Evolutionary conservation across 2,113 vertebrate species (phyloP).

Genomic region (Rhombomys opimus): DNA sequence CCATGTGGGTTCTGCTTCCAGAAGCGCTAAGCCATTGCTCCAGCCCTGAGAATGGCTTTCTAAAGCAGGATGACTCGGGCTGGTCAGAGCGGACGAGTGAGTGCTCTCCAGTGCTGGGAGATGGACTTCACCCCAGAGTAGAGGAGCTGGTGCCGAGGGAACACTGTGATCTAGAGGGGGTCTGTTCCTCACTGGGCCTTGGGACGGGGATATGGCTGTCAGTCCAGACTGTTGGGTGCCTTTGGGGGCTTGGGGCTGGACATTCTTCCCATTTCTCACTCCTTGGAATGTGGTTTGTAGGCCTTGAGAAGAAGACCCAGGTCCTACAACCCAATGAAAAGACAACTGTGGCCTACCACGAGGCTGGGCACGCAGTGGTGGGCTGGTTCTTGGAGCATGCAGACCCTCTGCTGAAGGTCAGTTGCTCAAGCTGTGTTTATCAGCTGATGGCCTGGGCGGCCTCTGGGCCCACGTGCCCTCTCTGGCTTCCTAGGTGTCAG

Average conservation of each 20-base stretch:
- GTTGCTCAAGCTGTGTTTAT: not conserved
- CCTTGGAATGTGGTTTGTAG: conserved; percentile 53
- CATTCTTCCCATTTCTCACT: not conserved
- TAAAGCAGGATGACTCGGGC: not conserved
- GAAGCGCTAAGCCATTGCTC: not conserved
- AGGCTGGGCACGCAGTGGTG: conserved; percentile 84
- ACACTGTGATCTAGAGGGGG: not conserved
- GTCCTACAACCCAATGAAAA: conserved; percentile 85
- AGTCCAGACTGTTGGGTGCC: not conserved
- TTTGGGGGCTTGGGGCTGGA: not conserved
- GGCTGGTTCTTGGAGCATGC: conserved; percentile 86
- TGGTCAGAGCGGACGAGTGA: not conserved
- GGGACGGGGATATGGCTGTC: not conserved
- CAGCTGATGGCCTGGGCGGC: not conserved
- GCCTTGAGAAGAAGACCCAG: conserved; percentile 87
- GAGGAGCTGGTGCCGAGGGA: not conserved
- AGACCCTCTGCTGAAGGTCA: conserved; percentile 85
- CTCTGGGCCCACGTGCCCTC: not conserved
- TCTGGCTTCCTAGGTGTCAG: not conserved
- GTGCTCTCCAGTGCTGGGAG: not conserved
- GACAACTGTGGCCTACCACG: conserved; percentile 82
- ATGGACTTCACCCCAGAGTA: not conserved
- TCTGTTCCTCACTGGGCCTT: not conserved
- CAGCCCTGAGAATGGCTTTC: not conserved
- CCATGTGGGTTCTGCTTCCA: not conserved